Evolutionary conservation across 2,888 invertebrate genomes (phyloP), one percentile per base, ranked within the genome.

Genomic region (Leucophenga maculata): DNA sequence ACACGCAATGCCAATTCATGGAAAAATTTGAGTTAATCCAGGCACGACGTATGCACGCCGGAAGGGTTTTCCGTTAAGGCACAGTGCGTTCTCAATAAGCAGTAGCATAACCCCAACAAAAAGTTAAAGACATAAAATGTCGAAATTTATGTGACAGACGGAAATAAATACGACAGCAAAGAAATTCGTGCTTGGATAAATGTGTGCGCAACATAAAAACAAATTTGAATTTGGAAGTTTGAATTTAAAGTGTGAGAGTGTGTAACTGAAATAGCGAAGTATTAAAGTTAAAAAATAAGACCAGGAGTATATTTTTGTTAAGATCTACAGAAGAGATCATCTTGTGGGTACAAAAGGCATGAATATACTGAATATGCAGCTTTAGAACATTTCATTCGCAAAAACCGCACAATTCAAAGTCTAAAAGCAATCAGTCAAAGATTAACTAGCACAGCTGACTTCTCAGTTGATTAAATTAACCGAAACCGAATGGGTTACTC

Each of bases 81-180:
- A 14, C 8, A 50, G 18, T n/a, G 50, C 20, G 18, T 54, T 54
- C 22, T 18, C 16, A 54, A 20, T 54, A 18, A 54, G n/a, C 71
- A 62, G 59, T 71, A 67, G 26, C 32, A 52, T 59, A 39, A 11
- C 3, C 48, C 69, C n/a, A 26, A 39, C 8, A 44, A 44, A 57
- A 67, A 74, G 71, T 73, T 70, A 75, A 65, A 72, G 74, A 75
- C 80, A 82, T 82, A 82, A 80, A 80, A 76, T 74, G 79, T 81
- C 79, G 78, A 80, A 77, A 76, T 80, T 80, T 80, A 80, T 79
- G 76, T 74, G 32, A 39, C 11, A 60, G 39, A 16, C 22, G 26
- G 26, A 57, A 26, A 57, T 26, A 22, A 26, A 57, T 1, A 57
- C 11, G 55, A 26, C 22, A 55, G 26, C 55, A 26, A 55, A 14